Conservation (phyloP, 2,888 invertebrate genomes). For the Cephonodes hylas region DNA sequence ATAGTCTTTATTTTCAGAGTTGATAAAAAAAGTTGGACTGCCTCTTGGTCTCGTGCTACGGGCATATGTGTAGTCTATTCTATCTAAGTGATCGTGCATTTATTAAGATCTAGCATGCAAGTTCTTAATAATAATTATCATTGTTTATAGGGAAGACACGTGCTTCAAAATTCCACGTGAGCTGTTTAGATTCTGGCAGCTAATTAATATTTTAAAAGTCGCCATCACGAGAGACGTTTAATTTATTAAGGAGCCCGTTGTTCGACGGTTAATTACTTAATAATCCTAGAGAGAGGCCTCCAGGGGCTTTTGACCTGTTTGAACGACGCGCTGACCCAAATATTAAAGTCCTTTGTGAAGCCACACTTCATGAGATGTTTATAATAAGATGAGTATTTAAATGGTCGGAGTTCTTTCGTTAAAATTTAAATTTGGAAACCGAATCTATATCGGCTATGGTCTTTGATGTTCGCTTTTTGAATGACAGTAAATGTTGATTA, state of each 20-base stretch:
- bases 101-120: too few relatives aligned
- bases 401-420: background rate
- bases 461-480: background rate
- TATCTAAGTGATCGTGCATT: too few relatives aligned
- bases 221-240: conserved; percentile 27
- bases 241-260: conserved; percentile 41
- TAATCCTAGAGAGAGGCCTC: conserved; percentile 24
- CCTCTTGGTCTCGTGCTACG: too few relatives aligned
- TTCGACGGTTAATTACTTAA: conserved; percentile 41
- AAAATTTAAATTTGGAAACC: background rate
- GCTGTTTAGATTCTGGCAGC: background rate
- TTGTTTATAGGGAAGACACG: too few relatives aligned
- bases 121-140: too few relatives aligned
- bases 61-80: too few relatives aligned
- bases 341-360: conserved; percentile 13
- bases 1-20: too few relatives aligned
- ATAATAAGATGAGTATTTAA: background rate
- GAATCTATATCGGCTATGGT: background rate
- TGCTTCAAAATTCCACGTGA: too few relatives aligned
- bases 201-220: conserved; percentile 17
- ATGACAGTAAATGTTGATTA: too few relatives aligned
- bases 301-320: conserved; percentile 13
- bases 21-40: too few relatives aligned
- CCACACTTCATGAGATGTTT: background rate
- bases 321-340: conserved; percentile 16